These are phyloP conservation scores for Ctenopoma kingsleyae DNA, from an alignment of 2,797 vertebrate species.

Conservation along the genomic window DNA sequence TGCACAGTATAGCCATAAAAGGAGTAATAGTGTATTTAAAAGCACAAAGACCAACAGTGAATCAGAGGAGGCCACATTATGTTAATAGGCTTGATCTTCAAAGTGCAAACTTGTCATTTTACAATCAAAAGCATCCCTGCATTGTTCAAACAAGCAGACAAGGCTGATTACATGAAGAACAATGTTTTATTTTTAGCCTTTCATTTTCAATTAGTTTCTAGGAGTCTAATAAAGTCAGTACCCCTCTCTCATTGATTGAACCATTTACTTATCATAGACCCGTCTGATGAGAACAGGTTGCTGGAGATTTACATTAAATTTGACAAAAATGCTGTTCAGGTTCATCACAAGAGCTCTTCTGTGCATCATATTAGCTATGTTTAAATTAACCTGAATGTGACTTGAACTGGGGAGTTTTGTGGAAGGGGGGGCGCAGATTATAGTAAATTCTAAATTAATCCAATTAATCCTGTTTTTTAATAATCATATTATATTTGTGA, in stretches of 20 bases:
- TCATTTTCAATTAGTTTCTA: slow-evolving; percentile 35
- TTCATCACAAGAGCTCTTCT: slow-evolving; percentile 2
- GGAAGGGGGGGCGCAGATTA: background rate
- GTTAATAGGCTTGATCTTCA: slow-evolving; percentile 45
- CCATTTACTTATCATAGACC: slow-evolving; percentile 32
- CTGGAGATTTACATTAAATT: background rate
- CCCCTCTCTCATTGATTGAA: slow-evolving; percentile 27
- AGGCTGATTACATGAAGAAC: slow-evolving; percentile 19
- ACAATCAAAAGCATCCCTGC: slow-evolving; percentile 10
- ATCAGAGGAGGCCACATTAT: slow-evolving; percentile 11
- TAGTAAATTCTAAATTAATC: background rate
- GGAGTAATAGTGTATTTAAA: background rate
- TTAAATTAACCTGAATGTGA: slow-evolving; percentile 3
- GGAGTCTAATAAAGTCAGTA: slow-evolving; percentile 19
- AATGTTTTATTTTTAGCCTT: slow-evolving; percentile 29
- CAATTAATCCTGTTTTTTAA: background rate
- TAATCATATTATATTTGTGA: no score
- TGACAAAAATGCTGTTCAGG: slow-evolving; percentile 8
- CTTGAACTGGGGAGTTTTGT: slow-evolving; percentile 1
- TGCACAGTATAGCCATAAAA: background rate
- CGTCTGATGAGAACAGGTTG: slow-evolving; percentile 38
- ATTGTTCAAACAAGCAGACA: slow-evolving; percentile 34
- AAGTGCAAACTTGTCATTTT: slow-evolving; percentile 15
- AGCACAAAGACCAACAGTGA: slow-evolving; percentile 4
- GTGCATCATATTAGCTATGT: slow-evolving; percentile 5